Percentiles rank a stretch among this genome's conserved stretches.
phyloP scores from a whole-genome alignment of 2,888 invertebrate genomes.

The Gasteruption jaculator region DNA sequence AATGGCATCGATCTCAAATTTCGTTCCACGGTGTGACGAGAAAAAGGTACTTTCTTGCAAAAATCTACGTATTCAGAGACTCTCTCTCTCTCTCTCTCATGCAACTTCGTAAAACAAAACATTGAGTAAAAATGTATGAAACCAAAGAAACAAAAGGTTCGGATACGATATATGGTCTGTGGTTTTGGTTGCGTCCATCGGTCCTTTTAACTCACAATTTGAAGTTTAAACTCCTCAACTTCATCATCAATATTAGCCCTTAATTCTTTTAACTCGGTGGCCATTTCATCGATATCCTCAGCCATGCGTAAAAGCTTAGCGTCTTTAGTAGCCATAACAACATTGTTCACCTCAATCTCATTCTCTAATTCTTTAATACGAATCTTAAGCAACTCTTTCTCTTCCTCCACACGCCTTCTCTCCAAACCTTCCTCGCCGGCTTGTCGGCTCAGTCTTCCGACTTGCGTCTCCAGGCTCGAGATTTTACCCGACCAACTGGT shows the following conservation, averaged over 20 bases:
- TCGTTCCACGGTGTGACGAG: too few relatives aligned
- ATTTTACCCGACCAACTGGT: conserved; percentile 91
- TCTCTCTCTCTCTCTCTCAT: too few relatives aligned
- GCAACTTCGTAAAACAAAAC: too few relatives aligned
- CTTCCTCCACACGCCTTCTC: conserved; percentile 67
- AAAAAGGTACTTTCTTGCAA: too few relatives aligned
- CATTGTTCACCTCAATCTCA: conserved; percentile 64
- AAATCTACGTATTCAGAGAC: too few relatives aligned
- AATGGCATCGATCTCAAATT: too few relatives aligned
- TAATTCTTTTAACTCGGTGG: conserved; percentile 59
- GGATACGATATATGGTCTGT: too few relatives aligned
- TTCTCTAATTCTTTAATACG: conserved; percentile 62
- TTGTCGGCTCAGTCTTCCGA: conserved; percentile 75
- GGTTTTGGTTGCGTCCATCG: too few relatives aligned
- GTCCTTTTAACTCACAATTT: conserved; percentile 54
- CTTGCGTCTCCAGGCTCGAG: conserved; percentile 83
- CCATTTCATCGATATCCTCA: conserved; percentile 70
- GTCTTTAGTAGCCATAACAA: conserved; percentile 65
- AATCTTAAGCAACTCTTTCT: conserved; percentile 64
- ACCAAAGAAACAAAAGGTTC: too few relatives aligned
- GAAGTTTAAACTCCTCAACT: conserved; percentile 48
- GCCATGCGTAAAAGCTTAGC: conserved; percentile 69
- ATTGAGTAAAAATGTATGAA: too few relatives aligned
- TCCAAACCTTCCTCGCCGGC: conserved; percentile 82
- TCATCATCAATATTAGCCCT: conserved; percentile 50